Percentiles rank a stretch among this genome's conserved stretches.
Evolutionary conservation across 2,888 invertebrate genomes (phyloP).

Genomic region (Polia nebulosa): DNA sequence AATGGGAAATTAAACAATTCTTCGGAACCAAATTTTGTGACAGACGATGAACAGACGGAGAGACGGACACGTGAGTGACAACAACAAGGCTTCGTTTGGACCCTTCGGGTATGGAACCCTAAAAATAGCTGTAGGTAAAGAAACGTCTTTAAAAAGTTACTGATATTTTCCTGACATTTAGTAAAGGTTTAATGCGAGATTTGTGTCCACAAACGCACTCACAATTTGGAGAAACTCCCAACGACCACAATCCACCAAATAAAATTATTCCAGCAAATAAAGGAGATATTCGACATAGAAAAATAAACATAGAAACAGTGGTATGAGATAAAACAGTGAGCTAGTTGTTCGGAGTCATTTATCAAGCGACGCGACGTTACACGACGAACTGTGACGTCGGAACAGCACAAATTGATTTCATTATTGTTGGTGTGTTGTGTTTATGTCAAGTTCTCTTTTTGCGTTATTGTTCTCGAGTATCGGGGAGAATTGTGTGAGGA

Average conservation of each 20-base stretch:
- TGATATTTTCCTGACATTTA: neutral
- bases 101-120: too few relatives aligned
- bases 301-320: constrained; percentile 50
- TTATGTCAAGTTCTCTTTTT: constrained; percentile 37
- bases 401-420: constrained; percentile 68
- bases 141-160: neutral
- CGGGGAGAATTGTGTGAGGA: neutral
- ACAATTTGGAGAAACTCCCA: neutral
- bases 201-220: neutral
- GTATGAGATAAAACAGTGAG: constrained; percentile 58
- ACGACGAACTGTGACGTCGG: constrained; percentile 63
- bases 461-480: constrained; percentile 18
- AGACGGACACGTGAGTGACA: too few relatives aligned
- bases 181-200: neutral
- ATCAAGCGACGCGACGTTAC: constrained; percentile 74
- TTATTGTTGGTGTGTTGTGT: constrained; percentile 49
- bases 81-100: too few relatives aligned
- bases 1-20: too few relatives aligned
- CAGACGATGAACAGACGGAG: too few relatives aligned
- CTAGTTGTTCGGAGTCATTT: constrained; percentile 69
- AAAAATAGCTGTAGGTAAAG: too few relatives aligned
- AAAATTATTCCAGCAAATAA: neutral
- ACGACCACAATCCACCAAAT: neutral
- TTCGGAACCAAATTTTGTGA: too few relatives aligned
- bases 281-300: constrained; percentile 30